phyloP scores from a whole-genome alignment of 2,797 vertebrate genomes.

The Hafferia zeledoni region DNA sequence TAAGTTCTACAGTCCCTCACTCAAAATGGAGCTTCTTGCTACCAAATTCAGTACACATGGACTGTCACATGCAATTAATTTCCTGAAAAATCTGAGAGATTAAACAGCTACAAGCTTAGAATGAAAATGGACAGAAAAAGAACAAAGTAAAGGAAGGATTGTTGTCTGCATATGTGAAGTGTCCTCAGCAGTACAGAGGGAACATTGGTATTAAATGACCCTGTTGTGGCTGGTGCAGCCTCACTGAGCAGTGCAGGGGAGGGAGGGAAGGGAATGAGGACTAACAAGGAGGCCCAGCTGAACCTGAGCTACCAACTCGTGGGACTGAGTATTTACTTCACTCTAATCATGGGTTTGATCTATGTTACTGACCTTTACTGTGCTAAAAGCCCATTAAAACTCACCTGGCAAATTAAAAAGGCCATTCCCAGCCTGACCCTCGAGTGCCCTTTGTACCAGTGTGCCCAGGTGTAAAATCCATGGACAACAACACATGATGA shows the following conservation, averaged over 20 bases:
- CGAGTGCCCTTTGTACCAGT: not conserved
- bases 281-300: not conserved
- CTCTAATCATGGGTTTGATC: not conserved
- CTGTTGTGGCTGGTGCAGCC: not conserved
- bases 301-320: not conserved
- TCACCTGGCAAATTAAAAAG: not conserved
- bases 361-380: not conserved
- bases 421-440: not conserved
- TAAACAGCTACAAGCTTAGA: not conserved
- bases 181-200: not conserved
- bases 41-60: fast-evolving
- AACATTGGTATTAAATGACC: not conserved
- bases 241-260: not conserved
- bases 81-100: not conserved
- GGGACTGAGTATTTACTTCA: not conserved
- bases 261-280: not conserved
- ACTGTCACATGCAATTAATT: not conserved
- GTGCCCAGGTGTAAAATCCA: not conserved
- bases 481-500: fast-evolving
- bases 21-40: not conserved
- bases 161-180: not conserved
- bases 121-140: not conserved
- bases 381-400: not conserved
- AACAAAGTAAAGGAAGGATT: not conserved
- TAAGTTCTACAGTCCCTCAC: not conserved